A percentile compares a stretch with the other conserved stretches of the same genome.
Evolutionary conservation across 2,888 invertebrate species (phyloP).

Genomic region (Oeneis ivallda): DNA sequence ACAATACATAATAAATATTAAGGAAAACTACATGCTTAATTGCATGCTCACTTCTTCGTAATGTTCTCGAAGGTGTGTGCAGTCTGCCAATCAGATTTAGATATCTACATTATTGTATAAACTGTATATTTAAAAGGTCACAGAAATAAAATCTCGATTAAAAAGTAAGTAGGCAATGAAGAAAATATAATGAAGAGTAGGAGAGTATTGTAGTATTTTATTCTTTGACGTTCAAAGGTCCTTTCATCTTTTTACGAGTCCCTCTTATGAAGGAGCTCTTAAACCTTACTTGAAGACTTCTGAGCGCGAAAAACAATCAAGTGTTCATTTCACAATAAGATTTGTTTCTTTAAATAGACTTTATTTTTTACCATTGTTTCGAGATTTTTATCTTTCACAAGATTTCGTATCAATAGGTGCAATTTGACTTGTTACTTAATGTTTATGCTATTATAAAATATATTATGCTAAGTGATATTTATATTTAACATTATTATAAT

Average conservation of each 20-base stretch:
- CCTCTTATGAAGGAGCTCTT: conserved; percentile 9
- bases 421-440: no score
- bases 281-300: conserved; percentile 11
- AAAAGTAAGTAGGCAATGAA: not conserved
- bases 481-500: no score
- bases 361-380: conserved; percentile 3
- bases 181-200: not conserved
- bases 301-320: conserved; percentile 9
- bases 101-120: no score
- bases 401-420: not conserved
- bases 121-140: no score
- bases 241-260: conserved; percentile 19
- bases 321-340: conserved; percentile 10
- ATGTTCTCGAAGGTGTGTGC: no score
- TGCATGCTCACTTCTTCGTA: no score
- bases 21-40: no score
- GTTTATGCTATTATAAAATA: no score
- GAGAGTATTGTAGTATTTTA: conserved; percentile 4
- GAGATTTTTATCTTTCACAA: not conserved
- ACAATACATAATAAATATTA: no score
- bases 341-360: conserved; percentile 14
- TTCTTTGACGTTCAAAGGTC: conserved; percentile 12
- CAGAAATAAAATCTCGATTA: not conserved
- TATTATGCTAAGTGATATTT: no score
- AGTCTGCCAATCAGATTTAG: no score